Base-by-base conservation (phyloP, 2,888 invertebrate genomes). In the Xanthorhoe designata region DNA sequence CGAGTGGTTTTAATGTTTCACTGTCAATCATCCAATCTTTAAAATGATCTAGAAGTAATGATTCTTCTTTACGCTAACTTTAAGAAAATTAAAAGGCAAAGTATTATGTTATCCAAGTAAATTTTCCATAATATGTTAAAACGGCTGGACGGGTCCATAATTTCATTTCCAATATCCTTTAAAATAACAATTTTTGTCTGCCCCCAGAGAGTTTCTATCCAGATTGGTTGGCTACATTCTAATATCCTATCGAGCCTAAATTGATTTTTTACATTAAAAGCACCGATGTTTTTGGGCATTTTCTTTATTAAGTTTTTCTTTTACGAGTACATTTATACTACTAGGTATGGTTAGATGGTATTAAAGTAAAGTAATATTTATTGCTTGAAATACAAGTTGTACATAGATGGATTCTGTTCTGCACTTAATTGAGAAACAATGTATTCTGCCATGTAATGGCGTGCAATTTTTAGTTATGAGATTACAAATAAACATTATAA, bases 121-220 rank as follows among this genome's bases (percentile, higher is more conserved):
- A 24, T 61, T 50, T 59, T 64, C 50, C 24, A 49, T 63, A 57
- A 64, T 61, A 64, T 54, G 61, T 61, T 66, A 61, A 57, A 49
- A 32, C 52, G 29, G 51, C 35, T 50, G 35, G 47, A n/a, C 18
- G 53, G 51, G 32, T 57, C 32, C 45, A 67, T 71, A 62, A 68
- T 66, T 68, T 60, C 60, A 72, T 69, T 64, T 47, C 58, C 66
- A 64, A 64, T 71, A 66, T 63, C 47, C 69, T 62, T 64, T 53
- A 66, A 69, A 59, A 74, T 72, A 75, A 67, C 49, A 61, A 69
- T 75, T 70, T 71, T 63, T 56, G 56, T 55, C 17, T 29, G 61
- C 60, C 71, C 69, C 69, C 64, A 9, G 60, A 45, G 74, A 62
- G 54, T 63, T 73, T 71, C 52, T 58, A 29, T 70, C 61, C 66